phyloP scores from a whole-genome alignment of 2,888 invertebrate genomes.

The Apomyelois bistriatella region DNA sequence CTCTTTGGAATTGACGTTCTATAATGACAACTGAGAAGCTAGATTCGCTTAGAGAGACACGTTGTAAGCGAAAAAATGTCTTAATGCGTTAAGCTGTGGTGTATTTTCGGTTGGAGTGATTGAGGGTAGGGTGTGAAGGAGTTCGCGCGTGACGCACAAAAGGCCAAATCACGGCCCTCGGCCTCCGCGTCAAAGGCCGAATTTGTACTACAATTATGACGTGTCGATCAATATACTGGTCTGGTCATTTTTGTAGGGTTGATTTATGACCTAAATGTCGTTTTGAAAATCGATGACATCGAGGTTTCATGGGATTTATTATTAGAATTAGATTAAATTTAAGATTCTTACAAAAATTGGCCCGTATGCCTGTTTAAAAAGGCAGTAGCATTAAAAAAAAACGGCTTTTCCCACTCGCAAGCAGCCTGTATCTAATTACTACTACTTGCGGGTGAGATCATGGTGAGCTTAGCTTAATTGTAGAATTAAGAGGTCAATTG shows the following conservation, averaged over 20 bases:
- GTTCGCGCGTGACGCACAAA: slow-evolving; percentile 78
- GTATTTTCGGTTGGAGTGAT: slow-evolving; percentile 30
- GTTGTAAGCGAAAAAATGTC: slow-evolving; percentile 22
- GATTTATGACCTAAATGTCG: not conserved
- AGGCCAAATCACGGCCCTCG: slow-evolving; percentile 76
- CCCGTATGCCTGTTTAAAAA: too few species aligned
- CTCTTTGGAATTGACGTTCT: slow-evolving; percentile 50
- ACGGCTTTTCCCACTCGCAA: too few species aligned
- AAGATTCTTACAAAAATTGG: too few species aligned
- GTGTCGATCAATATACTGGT: slow-evolving; percentile 41
- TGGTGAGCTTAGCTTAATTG: too few species aligned
- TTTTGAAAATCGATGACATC: not conserved
- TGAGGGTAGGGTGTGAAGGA: slow-evolving; percentile 46
- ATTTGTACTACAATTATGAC: slow-evolving; percentile 79
- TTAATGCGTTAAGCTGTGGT: slow-evolving; percentile 36
- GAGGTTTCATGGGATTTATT: not conserved
- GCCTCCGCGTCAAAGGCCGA: slow-evolving; percentile 69
- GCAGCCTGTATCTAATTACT: too few species aligned
- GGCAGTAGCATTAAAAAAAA: too few species aligned
- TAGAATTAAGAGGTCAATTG: too few species aligned
- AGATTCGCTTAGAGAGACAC: slow-evolving; percentile 47
- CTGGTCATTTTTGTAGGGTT: slow-evolving; percentile 24
- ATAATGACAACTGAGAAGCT: slow-evolving; percentile 55
- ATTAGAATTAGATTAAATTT: too few species aligned
- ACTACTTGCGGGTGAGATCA: too few species aligned